Evolutionary conservation across 2,113 vertebrate species (phyloP).

Genomic region (Callipepla californica): DNA sequence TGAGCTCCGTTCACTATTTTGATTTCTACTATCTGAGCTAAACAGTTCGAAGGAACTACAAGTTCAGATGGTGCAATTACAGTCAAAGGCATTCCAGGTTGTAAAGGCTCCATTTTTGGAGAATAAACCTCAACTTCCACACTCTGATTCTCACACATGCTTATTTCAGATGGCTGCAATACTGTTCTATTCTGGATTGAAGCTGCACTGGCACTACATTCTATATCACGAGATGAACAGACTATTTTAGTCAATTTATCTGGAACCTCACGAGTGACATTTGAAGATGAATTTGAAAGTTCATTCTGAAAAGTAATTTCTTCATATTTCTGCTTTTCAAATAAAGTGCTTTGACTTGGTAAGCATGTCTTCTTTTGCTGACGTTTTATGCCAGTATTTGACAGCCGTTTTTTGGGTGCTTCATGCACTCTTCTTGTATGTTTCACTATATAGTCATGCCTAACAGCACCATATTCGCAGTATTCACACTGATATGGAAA

Average conservation of each 20-base stretch:
- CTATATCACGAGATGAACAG: not conserved
- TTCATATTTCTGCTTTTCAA: constrained; percentile 14
- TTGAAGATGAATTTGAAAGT: constrained; percentile 24
- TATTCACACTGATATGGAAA: constrained; percentile 89
- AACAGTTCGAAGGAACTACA: constrained; percentile 89
- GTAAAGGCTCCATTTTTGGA: constrained; percentile 81
- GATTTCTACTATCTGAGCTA: constrained; percentile 93
- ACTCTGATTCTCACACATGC: constrained; percentile 64
- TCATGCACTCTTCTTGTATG: constrained; percentile 89
- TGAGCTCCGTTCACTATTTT: constrained; percentile 91
- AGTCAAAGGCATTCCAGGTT: constrained; percentile 88
- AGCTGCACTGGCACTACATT: constrained; percentile 40
- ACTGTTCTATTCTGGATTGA: constrained; percentile 34
- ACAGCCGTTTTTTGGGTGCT: constrained; percentile 42
- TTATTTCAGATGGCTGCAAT: constrained; percentile 28
- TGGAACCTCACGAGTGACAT: constrained; percentile 27
- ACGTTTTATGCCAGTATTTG: constrained; percentile 29
- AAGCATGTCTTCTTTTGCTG: constrained; percentile 42
- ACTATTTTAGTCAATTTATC: not conserved
- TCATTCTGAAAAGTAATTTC: constrained; percentile 30
- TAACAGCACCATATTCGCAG: constrained; percentile 91
- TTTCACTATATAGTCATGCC: constrained; percentile 91
- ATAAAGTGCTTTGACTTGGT: constrained; percentile 46
- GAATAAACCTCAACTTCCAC: constrained; percentile 84
- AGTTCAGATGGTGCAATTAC: constrained; percentile 90